Conservation (phyloP, 30 jellyfish, hydroid and myxozoan genomes). For the Chrysaora quinquecirrha region DNA sequence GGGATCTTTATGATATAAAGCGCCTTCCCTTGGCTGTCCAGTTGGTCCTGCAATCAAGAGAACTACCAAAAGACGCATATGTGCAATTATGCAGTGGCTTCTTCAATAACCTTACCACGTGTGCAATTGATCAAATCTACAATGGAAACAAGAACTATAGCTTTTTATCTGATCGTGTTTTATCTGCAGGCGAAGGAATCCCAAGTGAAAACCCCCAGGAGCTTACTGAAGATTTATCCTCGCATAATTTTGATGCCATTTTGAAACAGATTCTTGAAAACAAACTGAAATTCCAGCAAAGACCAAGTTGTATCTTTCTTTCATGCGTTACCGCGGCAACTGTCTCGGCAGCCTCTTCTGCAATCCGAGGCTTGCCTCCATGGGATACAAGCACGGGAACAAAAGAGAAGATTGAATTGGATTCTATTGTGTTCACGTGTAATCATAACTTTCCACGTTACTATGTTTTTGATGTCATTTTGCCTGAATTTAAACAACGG, state of each 20-base stretch:
- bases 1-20: slow-evolving; percentile 13
- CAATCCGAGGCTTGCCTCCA: slow-evolving; percentile 48
- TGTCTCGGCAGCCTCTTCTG: slow-evolving; percentile 95
- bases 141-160: slow-evolving; percentile 29
- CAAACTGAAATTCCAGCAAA: slow-evolving; percentile 63
- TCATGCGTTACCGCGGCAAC: slow-evolving; percentile 98
- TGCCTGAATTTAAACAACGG: slow-evolving; percentile 91
- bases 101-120: slow-evolving; percentile 31
- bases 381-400: slow-evolving; percentile 20
- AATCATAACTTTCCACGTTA: slow-evolving; percentile 85
- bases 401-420: slow-evolving; percentile 18
- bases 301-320: slow-evolving; percentile 63
- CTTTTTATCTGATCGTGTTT: slow-evolving; percentile 27
- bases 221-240: slow-evolving; percentile 9
- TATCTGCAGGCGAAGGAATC: background rate
- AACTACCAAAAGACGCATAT: background rate
- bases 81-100: slow-evolving; percentile 23
- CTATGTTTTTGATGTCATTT: slow-evolving; percentile 78
- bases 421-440: slow-evolving; percentile 90
- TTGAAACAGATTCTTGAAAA: slow-evolving; percentile 80
- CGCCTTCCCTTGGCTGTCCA: slow-evolving; percentile 47
- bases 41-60: slow-evolving; percentile 37
- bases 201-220: background rate
- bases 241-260: slow-evolving; percentile 58
- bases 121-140: slow-evolving; percentile 26